phyloP scores from a whole-genome alignment of 2,797 vertebrate genomes.

The Fundulus diaphanus region DNA sequence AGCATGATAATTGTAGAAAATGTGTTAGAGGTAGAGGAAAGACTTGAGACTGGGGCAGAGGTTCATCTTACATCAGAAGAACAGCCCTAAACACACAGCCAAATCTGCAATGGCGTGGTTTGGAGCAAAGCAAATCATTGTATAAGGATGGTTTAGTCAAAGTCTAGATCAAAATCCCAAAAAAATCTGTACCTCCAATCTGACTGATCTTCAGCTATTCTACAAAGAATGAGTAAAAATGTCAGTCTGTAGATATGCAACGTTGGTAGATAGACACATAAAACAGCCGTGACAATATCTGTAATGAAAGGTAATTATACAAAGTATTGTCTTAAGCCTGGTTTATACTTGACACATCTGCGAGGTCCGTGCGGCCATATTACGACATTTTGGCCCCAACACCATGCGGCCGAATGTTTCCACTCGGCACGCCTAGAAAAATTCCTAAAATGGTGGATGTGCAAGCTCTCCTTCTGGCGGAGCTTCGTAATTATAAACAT shows the following conservation, averaged over 20 bases:
- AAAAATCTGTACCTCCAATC: background rate
- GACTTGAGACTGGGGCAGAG: background rate
- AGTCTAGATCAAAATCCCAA: background rate
- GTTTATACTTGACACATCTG: no score
- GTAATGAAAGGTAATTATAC: background rate
- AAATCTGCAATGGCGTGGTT: background rate
- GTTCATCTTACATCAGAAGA: background rate
- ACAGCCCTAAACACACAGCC: background rate
- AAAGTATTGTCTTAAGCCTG: background rate
- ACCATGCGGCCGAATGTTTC: no score
- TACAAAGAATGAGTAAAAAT: background rate
- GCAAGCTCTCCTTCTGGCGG: no score
- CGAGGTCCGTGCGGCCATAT: no score
- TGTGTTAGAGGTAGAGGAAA: no score
- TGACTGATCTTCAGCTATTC: background rate
- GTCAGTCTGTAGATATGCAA: background rate
- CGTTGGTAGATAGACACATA: background rate
- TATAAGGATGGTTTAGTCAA: background rate
- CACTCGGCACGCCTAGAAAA: no score
- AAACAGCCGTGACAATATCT: background rate
- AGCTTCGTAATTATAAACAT: no score
- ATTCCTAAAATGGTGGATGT: no score
- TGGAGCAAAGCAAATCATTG: background rate
- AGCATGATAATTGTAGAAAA: background rate
- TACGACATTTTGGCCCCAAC: no score